Evolutionary conservation across 1,140 invertebrate genomes (phyloP).

Genomic region (Papilio polytes): DNA sequence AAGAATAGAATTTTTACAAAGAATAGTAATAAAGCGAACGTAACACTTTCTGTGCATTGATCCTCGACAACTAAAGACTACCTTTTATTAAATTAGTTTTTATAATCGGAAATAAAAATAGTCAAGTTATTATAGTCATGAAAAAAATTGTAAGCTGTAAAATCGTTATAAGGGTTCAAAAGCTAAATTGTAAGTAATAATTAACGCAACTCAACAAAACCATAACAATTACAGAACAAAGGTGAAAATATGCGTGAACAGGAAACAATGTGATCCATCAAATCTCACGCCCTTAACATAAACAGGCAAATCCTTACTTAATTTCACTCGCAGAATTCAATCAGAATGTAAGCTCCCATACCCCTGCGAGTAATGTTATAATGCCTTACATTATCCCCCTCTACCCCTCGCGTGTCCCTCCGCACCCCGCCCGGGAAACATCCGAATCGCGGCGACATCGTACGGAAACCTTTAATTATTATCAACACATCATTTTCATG

Average conservation of each 20-base stretch:
- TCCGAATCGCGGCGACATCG: slow-evolving; percentile 68
- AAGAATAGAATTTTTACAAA: background rate
- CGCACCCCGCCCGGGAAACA: slow-evolving; percentile 47
- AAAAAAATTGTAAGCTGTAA: background rate
- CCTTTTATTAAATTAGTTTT: background rate
- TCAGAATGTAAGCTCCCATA: slow-evolving; percentile 80
- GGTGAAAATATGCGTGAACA: slow-evolving; percentile 68
- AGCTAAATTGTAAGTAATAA: slow-evolving; percentile 6
- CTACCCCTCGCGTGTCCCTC: slow-evolving; percentile 39
- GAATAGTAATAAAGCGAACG: background rate
- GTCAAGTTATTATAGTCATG: background rate
- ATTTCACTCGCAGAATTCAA: slow-evolving; percentile 83
- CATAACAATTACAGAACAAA: slow-evolving; percentile 58
- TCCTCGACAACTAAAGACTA: background rate
- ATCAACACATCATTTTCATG: slow-evolving; percentile 84
- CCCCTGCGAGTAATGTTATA: slow-evolving; percentile 79
- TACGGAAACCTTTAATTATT: slow-evolving; percentile 84
- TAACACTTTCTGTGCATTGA: background rate
- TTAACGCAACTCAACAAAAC: slow-evolving; percentile 41
- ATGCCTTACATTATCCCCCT: slow-evolving; percentile 79
- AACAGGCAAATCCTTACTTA: slow-evolving; percentile 82
- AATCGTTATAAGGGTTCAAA: background rate
- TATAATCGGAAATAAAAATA: slow-evolving; percentile 27
- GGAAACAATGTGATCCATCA: slow-evolving; percentile 78
- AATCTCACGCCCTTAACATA: slow-evolving; percentile 74